These are phyloP conservation scores for Aegotheles bennettii DNA, from an alignment of 2,113 vertebrate species.

Conservation along the genomic window DNA sequence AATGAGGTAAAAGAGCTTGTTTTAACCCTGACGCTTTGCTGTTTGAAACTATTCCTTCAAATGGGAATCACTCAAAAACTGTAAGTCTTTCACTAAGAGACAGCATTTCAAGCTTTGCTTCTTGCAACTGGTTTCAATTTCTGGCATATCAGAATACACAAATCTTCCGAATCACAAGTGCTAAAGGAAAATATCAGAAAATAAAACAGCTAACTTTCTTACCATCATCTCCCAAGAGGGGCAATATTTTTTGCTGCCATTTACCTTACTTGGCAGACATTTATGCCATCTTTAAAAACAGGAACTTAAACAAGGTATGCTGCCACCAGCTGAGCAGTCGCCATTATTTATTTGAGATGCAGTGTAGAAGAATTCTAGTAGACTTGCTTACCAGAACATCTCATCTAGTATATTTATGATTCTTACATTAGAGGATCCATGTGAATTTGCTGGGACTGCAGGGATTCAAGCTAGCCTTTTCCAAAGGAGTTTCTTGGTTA, in stretches of 20 bases:
- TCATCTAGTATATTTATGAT: neutral
- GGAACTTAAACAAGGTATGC: neutral
- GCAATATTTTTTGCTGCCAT: neutral
- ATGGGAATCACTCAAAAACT: neutral
- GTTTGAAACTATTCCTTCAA: neutral
- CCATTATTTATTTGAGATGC: neutral
- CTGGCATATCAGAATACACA: neutral
- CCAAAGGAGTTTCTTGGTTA: neutral
- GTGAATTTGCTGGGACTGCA: neutral
- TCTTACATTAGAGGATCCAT: neutral
- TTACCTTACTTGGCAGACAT: neutral
- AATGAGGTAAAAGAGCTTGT: neutral
- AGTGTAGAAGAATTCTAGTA: neutral
- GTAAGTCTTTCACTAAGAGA: neutral
- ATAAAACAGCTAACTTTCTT: neutral
- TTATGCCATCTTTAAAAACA: neutral
- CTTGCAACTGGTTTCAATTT: neutral
- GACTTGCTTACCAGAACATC: neutral
- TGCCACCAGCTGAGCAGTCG: neutral
- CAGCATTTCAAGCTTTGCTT: neutral
- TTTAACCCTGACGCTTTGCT: neutral
- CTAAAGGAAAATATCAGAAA: neutral
- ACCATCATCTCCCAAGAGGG: neutral
- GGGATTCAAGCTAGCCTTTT: neutral
- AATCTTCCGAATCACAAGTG: neutral